A percentile compares a stretch with the other conserved stretches of the same genome.
phyloP scores from a whole-genome alignment of 2,888 invertebrate species.

The Druceiella hillmani region DNA sequence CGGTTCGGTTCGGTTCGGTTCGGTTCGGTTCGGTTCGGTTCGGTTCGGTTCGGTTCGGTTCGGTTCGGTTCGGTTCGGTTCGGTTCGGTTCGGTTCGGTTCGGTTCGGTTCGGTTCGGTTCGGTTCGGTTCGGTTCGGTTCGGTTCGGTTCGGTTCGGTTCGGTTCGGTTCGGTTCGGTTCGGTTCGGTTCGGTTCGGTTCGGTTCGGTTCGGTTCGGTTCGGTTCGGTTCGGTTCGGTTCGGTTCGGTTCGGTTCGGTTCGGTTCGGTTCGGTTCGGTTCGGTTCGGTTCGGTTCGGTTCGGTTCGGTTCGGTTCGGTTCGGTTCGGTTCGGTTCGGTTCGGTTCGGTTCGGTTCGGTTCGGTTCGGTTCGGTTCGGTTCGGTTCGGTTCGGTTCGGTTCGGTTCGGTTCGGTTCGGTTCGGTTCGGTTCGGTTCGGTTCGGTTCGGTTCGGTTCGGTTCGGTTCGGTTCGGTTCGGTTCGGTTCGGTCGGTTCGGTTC shows the following conservation, averaged over 20 bases:
- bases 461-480: constrained; percentile 6
- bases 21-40: constrained; percentile 11
- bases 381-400: constrained; percentile 13
- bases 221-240: constrained; percentile 10
- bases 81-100: constrained; percentile 13
- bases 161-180: constrained; percentile 16
- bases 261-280: constrained; percentile 11
- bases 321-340: constrained; percentile 11
- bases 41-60: constrained; percentile 12
- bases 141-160: constrained; percentile 19
- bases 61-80: constrained; percentile 13
- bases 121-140: constrained; percentile 19
- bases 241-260: constrained; percentile 11
- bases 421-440: constrained; percentile 9
- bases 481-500: constrained; percentile 1
- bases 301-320: constrained; percentile 11
- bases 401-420: constrained; percentile 9
- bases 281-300: constrained; percentile 10
- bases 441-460: constrained; percentile 9
- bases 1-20: constrained; percentile 12
- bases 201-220: constrained; percentile 10
- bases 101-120: constrained; percentile 18
- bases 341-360: constrained; percentile 13
- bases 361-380: constrained; percentile 14
- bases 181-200: constrained; percentile 18